Evolutionary conservation across 35 echinoderm and acorn worm species (phyloP).

Genomic region (Apostichopus californicus): DNA sequence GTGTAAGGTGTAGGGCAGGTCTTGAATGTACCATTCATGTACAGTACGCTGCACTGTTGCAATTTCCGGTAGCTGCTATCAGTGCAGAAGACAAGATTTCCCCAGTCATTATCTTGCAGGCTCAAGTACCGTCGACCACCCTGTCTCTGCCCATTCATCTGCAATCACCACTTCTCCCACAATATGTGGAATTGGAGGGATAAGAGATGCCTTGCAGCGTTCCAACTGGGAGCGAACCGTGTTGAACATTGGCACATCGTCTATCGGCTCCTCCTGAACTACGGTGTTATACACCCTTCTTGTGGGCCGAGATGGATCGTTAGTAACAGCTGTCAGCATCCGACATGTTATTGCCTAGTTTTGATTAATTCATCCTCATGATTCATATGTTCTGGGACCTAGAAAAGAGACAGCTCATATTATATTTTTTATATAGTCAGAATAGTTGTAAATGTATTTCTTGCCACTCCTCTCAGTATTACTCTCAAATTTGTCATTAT

Average conservation of each 20-base stretch:
- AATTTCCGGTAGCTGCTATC: not conserved
- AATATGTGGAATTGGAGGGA: constrained; percentile 10
- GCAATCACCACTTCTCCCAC: constrained; percentile 21
- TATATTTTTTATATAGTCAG: too few relatives aligned
- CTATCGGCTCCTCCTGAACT: not conserved
- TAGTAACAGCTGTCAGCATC: not conserved
- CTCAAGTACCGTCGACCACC: not conserved
- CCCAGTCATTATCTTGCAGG: constrained; percentile 46
- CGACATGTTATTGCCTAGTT: not conserved
- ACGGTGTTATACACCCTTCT: not conserved
- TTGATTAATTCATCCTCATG: too few relatives aligned
- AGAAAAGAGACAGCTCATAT: too few relatives aligned
- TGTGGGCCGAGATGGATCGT: not conserved
- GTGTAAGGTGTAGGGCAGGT: constrained; percentile 22
- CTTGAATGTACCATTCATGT: constrained; percentile 36
- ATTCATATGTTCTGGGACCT: too few relatives aligned
- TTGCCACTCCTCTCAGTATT: too few relatives aligned
- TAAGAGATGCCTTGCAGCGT: not conserved
- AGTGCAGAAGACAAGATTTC: constrained; percentile 8
- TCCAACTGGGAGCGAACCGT: constrained; percentile 10
- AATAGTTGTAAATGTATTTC: too few relatives aligned
- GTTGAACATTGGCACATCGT: constrained; percentile 18
- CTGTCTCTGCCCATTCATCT: constrained; percentile 27
- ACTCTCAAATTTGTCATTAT: too few relatives aligned
- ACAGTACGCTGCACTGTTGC: not conserved